These are phyloP conservation scores for Lagopus leucura DNA, from an alignment of 2,113 vertebrate species.

Conservation along the genomic window DNA sequence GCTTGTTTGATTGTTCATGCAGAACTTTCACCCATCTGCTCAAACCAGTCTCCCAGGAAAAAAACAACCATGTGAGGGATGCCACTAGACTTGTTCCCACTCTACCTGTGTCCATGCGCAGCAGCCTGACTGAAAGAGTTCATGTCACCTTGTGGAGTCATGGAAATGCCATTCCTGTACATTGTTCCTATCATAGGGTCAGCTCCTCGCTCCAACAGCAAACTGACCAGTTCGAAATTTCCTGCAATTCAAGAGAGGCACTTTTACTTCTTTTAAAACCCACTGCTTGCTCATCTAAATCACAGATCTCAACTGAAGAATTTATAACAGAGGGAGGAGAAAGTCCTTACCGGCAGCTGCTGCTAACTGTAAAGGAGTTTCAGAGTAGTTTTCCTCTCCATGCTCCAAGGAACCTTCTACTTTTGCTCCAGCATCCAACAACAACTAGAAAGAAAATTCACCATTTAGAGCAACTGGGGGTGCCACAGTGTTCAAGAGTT, in stretches of 20 bases:
- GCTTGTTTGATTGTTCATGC: slow-evolving; percentile 15
- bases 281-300: neutral
- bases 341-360: slow-evolving; percentile 90
- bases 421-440: slow-evolving; percentile 94
- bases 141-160: slow-evolving; percentile 95
- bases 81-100: slow-evolving; percentile 66
- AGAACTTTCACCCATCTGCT: slow-evolving; percentile 36
- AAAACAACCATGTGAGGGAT: slow-evolving; percentile 12
- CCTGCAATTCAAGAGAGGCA: slow-evolving; percentile 81
- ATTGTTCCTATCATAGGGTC: slow-evolving; percentile 97
- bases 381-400: slow-evolving; percentile 96
- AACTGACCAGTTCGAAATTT: slow-evolving; percentile 96
- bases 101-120: slow-evolving; percentile 97
- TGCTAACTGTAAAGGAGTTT: slow-evolving; percentile 95
- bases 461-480: slow-evolving; percentile 36
- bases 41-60: neutral
- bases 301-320: neutral
- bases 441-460: slow-evolving; percentile 82
- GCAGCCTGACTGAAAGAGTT: slow-evolving; percentile 99
- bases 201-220: slow-evolving; percentile 94
- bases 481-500: neutral
- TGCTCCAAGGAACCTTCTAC: slow-evolving; percentile 97
- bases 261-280: slow-evolving; percentile 51
- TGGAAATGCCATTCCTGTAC: slow-evolving; percentile 97
- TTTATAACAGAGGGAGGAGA: neutral